These are phyloP conservation scores for Pelagia noctiluca DNA, from an alignment of 30 jellyfish, hydroid and myxozoan species.

Conservation along the genomic window DNA sequence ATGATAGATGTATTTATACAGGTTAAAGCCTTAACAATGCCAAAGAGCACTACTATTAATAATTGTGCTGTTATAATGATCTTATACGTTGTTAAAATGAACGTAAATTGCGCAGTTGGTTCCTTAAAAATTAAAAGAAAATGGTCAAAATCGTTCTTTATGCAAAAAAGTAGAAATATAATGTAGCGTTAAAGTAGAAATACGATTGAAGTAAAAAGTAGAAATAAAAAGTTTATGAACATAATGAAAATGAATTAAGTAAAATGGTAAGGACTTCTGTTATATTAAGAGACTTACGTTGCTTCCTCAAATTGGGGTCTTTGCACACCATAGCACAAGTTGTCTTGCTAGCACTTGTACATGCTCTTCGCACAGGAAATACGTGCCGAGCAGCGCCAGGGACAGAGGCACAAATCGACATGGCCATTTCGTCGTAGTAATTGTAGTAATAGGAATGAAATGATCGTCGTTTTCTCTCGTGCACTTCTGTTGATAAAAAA, in stretches of 20 bases:
- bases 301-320: neutral
- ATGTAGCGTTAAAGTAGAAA: too few species aligned
- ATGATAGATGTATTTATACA: too few species aligned
- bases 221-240: neutral
- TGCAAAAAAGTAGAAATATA: too few species aligned
- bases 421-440: conserved; percentile 4
- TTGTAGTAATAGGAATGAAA: neutral
- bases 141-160: too few species aligned
- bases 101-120: conserved; percentile 4
- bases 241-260: too few species aligned
- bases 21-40: too few species aligned
- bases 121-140: too few species aligned
- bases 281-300: neutral
- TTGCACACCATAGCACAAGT: neutral
- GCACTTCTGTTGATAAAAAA: neutral
- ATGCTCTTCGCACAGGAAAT: neutral
- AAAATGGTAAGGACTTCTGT: too few species aligned
- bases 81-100: too few species aligned
- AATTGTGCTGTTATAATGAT: too few species aligned
- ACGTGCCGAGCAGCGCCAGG: neutral
- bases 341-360: neutral
- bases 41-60: too few species aligned
- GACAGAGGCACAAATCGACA: neutral
- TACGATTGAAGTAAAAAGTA: neutral
- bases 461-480: neutral